phyloP scores from a whole-genome alignment of 2,888 invertebrate genomes.

The Dryobotodes eremita region DNA sequence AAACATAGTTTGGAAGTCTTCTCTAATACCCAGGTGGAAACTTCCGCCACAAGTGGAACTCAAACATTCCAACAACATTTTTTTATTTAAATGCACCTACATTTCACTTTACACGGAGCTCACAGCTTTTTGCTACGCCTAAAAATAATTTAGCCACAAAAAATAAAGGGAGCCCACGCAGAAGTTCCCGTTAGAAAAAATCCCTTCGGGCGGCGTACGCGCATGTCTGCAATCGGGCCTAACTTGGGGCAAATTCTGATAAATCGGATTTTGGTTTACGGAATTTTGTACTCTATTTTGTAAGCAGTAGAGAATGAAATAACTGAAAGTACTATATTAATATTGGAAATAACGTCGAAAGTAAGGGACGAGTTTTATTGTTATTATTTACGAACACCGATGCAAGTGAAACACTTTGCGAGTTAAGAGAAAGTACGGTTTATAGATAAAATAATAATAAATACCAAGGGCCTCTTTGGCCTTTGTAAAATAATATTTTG shows the following conservation, averaged over 20 bases:
- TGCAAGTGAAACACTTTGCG: conserved; percentile 47
- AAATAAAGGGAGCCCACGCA: conserved; percentile 54
- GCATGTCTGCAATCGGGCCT: conserved; percentile 22
- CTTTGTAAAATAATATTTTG: conserved; percentile 2
- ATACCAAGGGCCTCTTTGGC: not conserved
- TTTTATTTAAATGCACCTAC: conserved; percentile 51
- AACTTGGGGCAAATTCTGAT: conserved; percentile 33
- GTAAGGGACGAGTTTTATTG: conserved; percentile 43
- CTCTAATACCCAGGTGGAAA: conserved; percentile 8
- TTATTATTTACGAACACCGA: conserved; percentile 52
- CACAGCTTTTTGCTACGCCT: conserved; percentile 39
- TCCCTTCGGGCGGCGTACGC: conserved; percentile 47
- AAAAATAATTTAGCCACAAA: conserved; percentile 58
- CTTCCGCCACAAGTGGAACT: conserved; percentile 21
- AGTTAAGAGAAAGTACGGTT: conserved; percentile 43
- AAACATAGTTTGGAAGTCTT: conserved; percentile 1
- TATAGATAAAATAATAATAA: conserved; percentile 10
- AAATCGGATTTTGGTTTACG: not conserved
- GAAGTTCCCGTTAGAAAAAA: conserved; percentile 66
- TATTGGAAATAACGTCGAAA: conserved; percentile 46
- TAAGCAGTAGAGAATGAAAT: not conserved
- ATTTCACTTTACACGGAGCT: conserved; percentile 36
- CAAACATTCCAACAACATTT: conserved; percentile 9
- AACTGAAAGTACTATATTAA: not conserved
- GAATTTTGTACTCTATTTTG: conserved; percentile 15